Conservation (phyloP, 2,113 vertebrate species). For the Chamaea fasciata region DNA sequence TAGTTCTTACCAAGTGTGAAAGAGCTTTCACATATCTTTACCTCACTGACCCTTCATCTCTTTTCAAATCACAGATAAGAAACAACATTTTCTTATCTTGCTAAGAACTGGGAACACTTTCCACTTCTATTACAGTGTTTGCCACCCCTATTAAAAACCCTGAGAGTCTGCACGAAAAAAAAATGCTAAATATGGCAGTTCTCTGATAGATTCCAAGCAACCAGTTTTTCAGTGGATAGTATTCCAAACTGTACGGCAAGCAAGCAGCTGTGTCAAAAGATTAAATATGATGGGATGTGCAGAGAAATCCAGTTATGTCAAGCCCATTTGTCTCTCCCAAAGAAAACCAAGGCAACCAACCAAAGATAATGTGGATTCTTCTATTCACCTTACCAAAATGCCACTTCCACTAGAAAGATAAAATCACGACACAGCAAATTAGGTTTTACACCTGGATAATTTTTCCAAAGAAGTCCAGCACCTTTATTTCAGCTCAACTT, state of each 20-base stretch:
- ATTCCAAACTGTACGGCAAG: not conserved
- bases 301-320: conserved; percentile 3
- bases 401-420: not conserved
- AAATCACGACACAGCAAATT: not conserved
- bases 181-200: not conserved
- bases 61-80: conserved; percentile 32
- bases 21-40: conserved; percentile 2
- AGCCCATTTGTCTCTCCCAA: not conserved
- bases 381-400: not conserved
- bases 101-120: conserved; percentile 10
- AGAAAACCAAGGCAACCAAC: not conserved
- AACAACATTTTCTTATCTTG: conserved; percentile 41
- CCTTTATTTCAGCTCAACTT: not conserved
- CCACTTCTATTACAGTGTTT: not conserved
- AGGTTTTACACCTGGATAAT: not conserved
- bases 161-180: not conserved
- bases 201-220: not conserved
- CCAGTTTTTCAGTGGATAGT: not conserved
- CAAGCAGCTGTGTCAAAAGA: not conserved
- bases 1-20: not conserved
- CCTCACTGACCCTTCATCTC: conserved; percentile 15
- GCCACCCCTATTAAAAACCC: not conserved
- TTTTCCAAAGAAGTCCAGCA: not conserved
- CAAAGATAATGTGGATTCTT: not conserved
- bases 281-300: not conserved